phyloP scores from a whole-genome alignment of 2,113 vertebrate species.

The Otis tarda region DNA sequence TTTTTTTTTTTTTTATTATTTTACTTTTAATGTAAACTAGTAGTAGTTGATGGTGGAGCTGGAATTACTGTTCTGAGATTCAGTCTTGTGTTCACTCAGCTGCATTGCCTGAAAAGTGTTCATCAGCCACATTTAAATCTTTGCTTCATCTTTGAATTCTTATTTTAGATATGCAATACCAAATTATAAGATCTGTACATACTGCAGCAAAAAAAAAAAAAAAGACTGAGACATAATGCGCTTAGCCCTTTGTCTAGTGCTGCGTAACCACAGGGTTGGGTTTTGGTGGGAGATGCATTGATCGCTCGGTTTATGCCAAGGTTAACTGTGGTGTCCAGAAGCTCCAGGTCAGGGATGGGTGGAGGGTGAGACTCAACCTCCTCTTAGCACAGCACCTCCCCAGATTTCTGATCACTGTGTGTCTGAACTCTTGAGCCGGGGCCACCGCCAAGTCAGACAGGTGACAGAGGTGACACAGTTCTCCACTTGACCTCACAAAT shows the following conservation, averaged over 20 bases:
- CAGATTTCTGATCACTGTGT: neutral
- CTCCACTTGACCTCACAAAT: neutral
- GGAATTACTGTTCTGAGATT: neutral
- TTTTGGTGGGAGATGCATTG: accelerated
- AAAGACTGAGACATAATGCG: no score
- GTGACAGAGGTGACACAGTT: neutral
- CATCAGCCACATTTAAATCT: neutral
- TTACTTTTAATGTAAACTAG: neutral
- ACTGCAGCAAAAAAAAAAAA: neutral
- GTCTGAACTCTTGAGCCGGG: neutral
- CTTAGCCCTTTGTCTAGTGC: neutral
- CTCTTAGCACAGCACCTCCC: neutral
- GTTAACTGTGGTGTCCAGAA: neutral
- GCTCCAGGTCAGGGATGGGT: neutral
- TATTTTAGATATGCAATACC: neutral
- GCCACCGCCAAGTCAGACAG: neutral
- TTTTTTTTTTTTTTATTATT: neutral
- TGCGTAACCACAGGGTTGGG: neutral
- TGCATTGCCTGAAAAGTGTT: neutral
- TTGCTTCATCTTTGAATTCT: neutral
- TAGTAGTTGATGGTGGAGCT: neutral
- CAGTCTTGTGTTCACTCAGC: neutral
- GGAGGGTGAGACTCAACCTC: neutral
- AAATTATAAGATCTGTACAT: neutral
- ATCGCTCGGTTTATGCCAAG: neutral